Percentiles rank a stretch among this genome's conserved stretches.
Conservation (phyloP, 2,113 vertebrate species). For the Lagenorhynchus albirostris region DNA sequence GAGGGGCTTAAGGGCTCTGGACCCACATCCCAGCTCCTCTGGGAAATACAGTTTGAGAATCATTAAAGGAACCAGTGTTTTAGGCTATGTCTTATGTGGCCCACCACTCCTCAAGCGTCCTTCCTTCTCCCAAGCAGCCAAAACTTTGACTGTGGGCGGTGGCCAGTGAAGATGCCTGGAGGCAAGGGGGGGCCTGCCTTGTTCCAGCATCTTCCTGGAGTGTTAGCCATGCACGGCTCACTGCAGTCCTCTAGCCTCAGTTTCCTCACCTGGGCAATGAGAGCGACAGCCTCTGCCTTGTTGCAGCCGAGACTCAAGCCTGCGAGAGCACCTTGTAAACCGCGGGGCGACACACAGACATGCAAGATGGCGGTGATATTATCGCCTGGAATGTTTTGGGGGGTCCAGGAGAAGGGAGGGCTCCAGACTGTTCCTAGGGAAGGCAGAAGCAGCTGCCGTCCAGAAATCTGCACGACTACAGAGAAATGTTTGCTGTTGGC, state of each 20-base stretch:
- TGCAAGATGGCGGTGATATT: accelerated
- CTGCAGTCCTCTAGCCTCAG: background rate
- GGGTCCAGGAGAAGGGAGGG: background rate
- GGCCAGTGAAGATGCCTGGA: background rate
- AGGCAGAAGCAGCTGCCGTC: background rate
- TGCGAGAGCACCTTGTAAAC: too few relatives aligned
- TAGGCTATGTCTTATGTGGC: accelerated
- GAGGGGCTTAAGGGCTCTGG: background rate
- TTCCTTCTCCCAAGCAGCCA: background rate
- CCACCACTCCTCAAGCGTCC: background rate
- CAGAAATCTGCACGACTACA: accelerated
- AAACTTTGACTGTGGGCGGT: accelerated
- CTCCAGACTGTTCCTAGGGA: background rate
- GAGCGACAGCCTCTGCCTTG: background rate
- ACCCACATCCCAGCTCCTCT: background rate
- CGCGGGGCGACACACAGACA: accelerated
- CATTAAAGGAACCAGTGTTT: accelerated
- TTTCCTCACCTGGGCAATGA: background rate
- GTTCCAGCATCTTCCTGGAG: background rate
- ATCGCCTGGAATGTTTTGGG: background rate
- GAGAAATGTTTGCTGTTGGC: background rate
- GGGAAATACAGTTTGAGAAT: background rate
- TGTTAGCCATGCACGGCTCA: accelerated
- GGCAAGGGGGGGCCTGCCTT: background rate
- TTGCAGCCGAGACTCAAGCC: accelerated